phyloP scores from a whole-genome alignment of 2,888 invertebrate genomes.

The Acrocyrtus sp. region DNA sequence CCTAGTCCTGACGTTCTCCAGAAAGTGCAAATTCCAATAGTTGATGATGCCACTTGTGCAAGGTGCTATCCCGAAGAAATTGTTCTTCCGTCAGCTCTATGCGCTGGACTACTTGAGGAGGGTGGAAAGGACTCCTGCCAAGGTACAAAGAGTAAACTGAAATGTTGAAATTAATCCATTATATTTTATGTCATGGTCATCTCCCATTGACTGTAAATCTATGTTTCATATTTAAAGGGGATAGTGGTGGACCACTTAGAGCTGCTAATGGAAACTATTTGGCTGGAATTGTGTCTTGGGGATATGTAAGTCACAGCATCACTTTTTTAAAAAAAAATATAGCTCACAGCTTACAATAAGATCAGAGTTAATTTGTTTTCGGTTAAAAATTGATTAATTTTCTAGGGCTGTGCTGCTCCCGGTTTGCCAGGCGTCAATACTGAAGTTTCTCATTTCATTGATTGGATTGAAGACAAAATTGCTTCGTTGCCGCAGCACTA shows the following conservation, averaged over 20 bases:
- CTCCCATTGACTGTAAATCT: too few species aligned
- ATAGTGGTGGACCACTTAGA: conserved; percentile 1
- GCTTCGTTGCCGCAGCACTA: too few species aligned
- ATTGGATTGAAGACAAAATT: not conserved
- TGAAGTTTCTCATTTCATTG: not conserved
- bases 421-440: not conserved
- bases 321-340: not conserved
- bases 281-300: conserved; percentile 8
- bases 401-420: not conserved
- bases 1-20: not conserved
- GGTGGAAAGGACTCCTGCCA: not conserved
- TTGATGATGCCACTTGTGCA: not conserved
- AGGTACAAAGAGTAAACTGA: too few species aligned
- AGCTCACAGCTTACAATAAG: too few species aligned
- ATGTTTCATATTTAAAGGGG: too few species aligned
- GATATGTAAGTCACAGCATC: not conserved
- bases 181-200: too few species aligned
- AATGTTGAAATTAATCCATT: too few species aligned
- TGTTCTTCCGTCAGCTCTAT: not conserved
- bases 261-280: not conserved
- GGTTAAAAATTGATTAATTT: too few species aligned
- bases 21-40: not conserved
- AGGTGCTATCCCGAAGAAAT: not conserved
- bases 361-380: too few species aligned
- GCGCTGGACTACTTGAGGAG: not conserved